Base-by-base conservation (phyloP, 2,113 vertebrate species). In the Lasiurus cinereus region DNA sequence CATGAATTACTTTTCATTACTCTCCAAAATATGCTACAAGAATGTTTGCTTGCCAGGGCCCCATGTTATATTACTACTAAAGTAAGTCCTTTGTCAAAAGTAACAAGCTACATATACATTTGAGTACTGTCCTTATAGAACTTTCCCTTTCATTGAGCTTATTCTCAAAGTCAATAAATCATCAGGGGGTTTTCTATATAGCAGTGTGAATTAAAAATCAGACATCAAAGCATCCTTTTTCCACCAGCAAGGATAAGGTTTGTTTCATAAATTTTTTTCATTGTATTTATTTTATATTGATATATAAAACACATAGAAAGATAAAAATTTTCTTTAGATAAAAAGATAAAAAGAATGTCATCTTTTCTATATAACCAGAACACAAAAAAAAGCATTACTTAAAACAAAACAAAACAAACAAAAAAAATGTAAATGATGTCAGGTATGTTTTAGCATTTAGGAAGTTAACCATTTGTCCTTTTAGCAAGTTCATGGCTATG, bases 81-180 rank as follows among this genome's bases (percentile, higher is more conserved):
- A 84, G 43, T 48, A 67, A 83, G 31, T 90, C 29, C 16, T 90
- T 77, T 64, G 64, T 94, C 64, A 70, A 93, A 96, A 96, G 77
- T 50, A 94, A 83, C 82, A 83, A 87, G 59, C 48, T 91, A 90
- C 85, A 87, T 73, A 82, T 48, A 93, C 90, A 92, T 62, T 48
- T 72, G 36, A 29, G 27, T 94, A 83, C 91, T 86, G 39, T 94
- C 67, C 74, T 89, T 89, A 29, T 6, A 87, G 87, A 92, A 80
- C 2, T 80, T 87, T 83, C 52, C 21, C 31, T 84, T 76, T 94
- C 22, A 73, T n/a, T 67, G 52, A 94, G 48, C 59, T 84, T 87
- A 79, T 46, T 93, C 50, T 92, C 54, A 83, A 90, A 93, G 83
- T 94, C 92, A 84, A 88, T 92, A 90, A 95, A 95, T 88, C 90